phyloP scores from a whole-genome alignment of 2,113 vertebrate species.

The Bombycilla garrulus region DNA sequence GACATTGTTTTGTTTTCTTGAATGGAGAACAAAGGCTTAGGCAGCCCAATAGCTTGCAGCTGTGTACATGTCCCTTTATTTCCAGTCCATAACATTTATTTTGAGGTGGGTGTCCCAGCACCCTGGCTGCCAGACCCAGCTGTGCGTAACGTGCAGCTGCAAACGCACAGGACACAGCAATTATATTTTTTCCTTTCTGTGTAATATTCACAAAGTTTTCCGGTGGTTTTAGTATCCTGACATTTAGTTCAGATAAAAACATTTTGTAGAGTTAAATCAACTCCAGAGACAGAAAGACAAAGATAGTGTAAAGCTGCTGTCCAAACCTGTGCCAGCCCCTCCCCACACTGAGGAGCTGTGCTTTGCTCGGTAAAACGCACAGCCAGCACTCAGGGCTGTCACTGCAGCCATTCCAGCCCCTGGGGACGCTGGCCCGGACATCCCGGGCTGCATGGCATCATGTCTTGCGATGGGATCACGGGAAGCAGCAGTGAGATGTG shows the following conservation, averaged over 20 bases:
- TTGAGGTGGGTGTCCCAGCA: neutral
- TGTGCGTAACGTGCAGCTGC: neutral
- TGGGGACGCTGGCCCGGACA: neutral
- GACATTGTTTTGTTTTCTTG: neutral
- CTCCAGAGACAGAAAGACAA: neutral
- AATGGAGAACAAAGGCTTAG: neutral
- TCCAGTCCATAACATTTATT: neutral
- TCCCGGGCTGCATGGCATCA: neutral
- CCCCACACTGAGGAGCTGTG: neutral
- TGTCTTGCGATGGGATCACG: neutral
- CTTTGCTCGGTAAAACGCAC: fast-evolving
- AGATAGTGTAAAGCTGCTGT: fast-evolving
- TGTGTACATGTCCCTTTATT: neutral
- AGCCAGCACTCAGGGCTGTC: neutral
- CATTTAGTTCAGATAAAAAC: neutral
- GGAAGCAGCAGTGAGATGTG: neutral
- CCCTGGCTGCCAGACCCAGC: neutral
- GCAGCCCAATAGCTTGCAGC: neutral
- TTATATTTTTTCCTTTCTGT: neutral
- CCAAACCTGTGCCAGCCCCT: neutral
- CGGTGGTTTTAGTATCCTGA: neutral
- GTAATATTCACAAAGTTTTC: neutral
- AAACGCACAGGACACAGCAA: fast-evolving
- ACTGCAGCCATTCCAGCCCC: neutral
- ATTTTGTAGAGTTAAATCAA: neutral